Evolutionary conservation across 2,888 invertebrate species (phyloP), one percentile per base, ranked within the genome.

Genomic region (Apotomis capreana): DNA sequence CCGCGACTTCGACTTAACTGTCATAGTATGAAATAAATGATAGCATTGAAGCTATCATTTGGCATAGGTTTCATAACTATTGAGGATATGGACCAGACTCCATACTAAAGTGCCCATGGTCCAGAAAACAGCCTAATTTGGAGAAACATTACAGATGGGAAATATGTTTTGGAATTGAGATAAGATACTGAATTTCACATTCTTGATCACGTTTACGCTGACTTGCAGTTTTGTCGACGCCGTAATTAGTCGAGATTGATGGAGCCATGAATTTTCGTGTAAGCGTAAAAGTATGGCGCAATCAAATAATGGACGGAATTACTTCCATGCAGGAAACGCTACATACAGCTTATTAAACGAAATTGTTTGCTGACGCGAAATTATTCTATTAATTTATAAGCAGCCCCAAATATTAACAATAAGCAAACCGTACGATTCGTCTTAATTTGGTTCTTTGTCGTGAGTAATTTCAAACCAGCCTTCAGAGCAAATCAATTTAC

Each of bases 241-340:
- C 10, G 67, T 71, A 71, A 71, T 71, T 71, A 71, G 67, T 40
- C 15, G 51, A 71, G 71, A 71, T 71, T 71, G 71, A 71, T 71
- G 26, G 71, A 15, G 54, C 55, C 57, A 71, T 67, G 26, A 71
- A 68, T 44, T 67, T 51, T 5, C 51, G n/a, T 40, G 67, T 70
- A 67, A 68, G 71, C 71, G 51, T 55, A 62, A 68, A 71, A 71
- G 57, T 62, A 62, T 65, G 55, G 49, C 10, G 44, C 46, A 70
- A 54, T 61, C 60, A 67, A 71, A 67, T 60, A 12, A 44, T 15
- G 12, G 26, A 36, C 49, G 64, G 26, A 57, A 65, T 40, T 46
- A 37, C 9, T 40, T 65, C n/a, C 15, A 2, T 63, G 13, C 15
- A 12, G 5, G 49, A 49, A 40, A 40, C 40, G 40, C 40, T 40